Evolutionary conservation across 2,797 vertebrate genomes (phyloP).

Genomic region (Taenioides sp.): DNA sequence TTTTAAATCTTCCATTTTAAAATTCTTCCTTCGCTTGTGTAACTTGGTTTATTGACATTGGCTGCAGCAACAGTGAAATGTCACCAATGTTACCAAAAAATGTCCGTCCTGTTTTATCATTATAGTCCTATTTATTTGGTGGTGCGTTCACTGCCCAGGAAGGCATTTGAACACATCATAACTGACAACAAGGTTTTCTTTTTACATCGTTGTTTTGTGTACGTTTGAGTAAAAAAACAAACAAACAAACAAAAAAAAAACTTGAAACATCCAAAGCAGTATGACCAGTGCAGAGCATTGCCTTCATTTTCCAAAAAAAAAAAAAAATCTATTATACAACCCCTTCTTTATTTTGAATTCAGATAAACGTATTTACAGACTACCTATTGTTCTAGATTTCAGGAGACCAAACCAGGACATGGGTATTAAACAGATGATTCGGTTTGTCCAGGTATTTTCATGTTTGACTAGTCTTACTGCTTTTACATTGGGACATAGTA

Average conservation of each 20-base stretch:
- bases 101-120: constrained; percentile 32
- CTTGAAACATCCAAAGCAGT: constrained; percentile 47
- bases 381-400: constrained; percentile 21
- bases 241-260: no score
- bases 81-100: constrained; percentile 25
- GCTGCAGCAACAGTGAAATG: constrained; percentile 13
- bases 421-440: constrained; percentile 12
- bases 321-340: constrained; percentile 28
- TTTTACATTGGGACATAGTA: constrained; percentile 31
- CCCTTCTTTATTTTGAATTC: constrained; percentile 39
- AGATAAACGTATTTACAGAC: constrained; percentile 58
- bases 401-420: constrained; percentile 35
- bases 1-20: constrained; percentile 43
- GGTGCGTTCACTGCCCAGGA: constrained; percentile 38
- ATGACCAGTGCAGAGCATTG: constrained; percentile 69
- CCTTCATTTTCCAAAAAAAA: constrained; percentile 46
- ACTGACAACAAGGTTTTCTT: constrained; percentile 44
- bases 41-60: constrained; percentile 14
- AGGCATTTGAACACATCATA: constrained; percentile 41
- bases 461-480: constrained; percentile 34
- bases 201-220: constrained; percentile 52
- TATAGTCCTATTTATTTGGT: constrained; percentile 27
- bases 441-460: constrained; percentile 21
- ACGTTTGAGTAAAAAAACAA: constrained; percentile 57
- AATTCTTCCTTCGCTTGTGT: constrained; percentile 30